Conservation (phyloP, 2,888 invertebrate genomes). For the Chrysolina haemoptera region DNA sequence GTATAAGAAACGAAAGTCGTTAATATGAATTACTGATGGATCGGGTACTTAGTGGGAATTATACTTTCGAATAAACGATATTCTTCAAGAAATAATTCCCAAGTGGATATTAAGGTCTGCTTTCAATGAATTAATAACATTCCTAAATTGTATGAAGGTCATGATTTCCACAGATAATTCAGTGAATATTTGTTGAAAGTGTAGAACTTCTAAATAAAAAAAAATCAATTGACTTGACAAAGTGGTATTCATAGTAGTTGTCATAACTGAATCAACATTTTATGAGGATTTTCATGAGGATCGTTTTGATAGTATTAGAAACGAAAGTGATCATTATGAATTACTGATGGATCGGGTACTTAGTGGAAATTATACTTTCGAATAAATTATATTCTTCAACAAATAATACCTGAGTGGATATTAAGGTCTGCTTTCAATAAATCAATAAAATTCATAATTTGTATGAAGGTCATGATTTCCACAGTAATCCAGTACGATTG, state of each 20-base stretch:
- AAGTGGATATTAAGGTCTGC: not conserved
- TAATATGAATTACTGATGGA: not conserved
- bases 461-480: no score
- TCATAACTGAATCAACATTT: no score
- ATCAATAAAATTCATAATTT: no score
- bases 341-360: not conserved
- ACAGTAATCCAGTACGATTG: no score
- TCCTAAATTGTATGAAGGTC: no score
- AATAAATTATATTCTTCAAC: not conserved
- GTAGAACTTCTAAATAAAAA: no score
- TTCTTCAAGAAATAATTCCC: not conserved
- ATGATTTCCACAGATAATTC: no score
- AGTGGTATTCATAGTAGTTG: no score
- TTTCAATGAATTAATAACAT: no score
- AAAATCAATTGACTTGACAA: no score
- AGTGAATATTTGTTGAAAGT: no score
- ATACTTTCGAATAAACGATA: not conserved
- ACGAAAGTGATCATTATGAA: not conserved
- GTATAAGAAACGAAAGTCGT: not conserved
- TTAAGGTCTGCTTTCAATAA: not conserved
- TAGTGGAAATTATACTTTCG: not conserved
- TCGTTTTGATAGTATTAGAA: not conserved
- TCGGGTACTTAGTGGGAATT: not conserved
- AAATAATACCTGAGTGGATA: not conserved
- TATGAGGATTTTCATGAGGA: no score